These are phyloP conservation scores for Philereme transversata DNA, from an alignment of 2,888 invertebrate species.

Conservation along the genomic window DNA sequence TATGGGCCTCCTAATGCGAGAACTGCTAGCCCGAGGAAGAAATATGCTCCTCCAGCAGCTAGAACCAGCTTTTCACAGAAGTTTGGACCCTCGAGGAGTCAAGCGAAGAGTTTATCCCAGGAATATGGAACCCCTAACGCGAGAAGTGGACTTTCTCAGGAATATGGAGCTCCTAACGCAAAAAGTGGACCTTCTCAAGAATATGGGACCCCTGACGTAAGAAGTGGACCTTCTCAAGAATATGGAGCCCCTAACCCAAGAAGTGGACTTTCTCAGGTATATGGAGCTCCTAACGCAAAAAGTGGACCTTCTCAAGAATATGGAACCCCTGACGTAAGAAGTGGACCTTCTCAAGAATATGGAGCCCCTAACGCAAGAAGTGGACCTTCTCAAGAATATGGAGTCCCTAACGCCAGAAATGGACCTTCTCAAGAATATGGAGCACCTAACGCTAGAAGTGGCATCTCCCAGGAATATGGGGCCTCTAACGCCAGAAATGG, in stretches of 20 bases:
- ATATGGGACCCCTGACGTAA: slow-evolving; percentile 9
- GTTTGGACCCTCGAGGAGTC: slow-evolving; percentile 34
- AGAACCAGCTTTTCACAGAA: slow-evolving; percentile 33
- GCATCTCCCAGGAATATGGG: slow-evolving; percentile 48
- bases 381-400: slow-evolving; percentile 45
- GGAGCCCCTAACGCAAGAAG: slow-evolving; percentile 45
- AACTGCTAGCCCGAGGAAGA: slow-evolving; percentile 24
- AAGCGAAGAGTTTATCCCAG: slow-evolving; percentile 27
- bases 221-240: slow-evolving; percentile 1
- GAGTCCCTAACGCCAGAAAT: slow-evolving; percentile 45
- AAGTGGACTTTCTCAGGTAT: slow-evolving; percentile 19
- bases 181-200: not conserved
- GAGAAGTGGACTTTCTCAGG: slow-evolving; percentile 43
- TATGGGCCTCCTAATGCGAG: slow-evolving; percentile 15
- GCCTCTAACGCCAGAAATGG: slow-evolving; percentile 42
- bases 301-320: slow-evolving; percentile 5
- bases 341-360: slow-evolving; percentile 45
- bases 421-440: slow-evolving; percentile 19
- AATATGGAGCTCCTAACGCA: slow-evolving; percentile 50
- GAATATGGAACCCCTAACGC: slow-evolving; percentile 21
- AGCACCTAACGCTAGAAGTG: not conserved
- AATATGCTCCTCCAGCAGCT: slow-evolving; percentile 29
- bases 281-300: slow-evolving; percentile 12
- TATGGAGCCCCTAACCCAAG: not conserved
- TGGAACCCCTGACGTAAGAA: slow-evolving; percentile 11